Evolutionary conservation across 1,140 invertebrate species (phyloP).

Genomic region (Drosophila malerkotliana): DNA sequence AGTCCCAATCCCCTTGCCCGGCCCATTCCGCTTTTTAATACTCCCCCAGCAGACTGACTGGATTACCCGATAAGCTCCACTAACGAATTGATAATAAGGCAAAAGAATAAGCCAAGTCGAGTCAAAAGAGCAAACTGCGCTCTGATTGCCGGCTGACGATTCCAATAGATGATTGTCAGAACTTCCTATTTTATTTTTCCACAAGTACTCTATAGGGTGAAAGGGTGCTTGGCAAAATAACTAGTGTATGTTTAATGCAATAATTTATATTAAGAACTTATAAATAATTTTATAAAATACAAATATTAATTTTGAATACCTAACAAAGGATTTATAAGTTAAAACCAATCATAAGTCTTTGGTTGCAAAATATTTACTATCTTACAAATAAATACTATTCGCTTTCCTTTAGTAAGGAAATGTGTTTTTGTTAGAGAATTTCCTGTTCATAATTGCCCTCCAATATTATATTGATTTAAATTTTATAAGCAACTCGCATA

Average conservation of each 20-base stretch:
- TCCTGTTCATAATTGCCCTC: not conserved
- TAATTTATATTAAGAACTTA: not conserved
- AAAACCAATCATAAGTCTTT: too few species aligned
- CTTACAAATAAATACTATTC: too few species aligned
- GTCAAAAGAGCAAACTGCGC: constrained; percentile 71
- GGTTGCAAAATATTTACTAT: too few species aligned
- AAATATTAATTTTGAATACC: too few species aligned
- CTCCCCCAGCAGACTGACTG: constrained; percentile 25
- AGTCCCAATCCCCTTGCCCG: not conserved
- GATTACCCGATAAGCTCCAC: constrained; percentile 30
- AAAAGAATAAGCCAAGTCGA: constrained; percentile 24
- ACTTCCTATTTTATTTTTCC: not conserved
- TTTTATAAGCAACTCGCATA: constrained; percentile 28
- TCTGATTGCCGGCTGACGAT: constrained; percentile 60
- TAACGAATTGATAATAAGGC: constrained; percentile 46
- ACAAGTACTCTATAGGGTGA: not conserved
- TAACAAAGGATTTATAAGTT: too few species aligned
- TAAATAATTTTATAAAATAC: not conserved
- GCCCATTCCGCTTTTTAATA: constrained; percentile 8
- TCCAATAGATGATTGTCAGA: constrained; percentile 17
- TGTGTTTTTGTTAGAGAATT: not conserved
- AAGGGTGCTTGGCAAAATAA: not conserved
- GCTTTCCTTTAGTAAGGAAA: too few species aligned
- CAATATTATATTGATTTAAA: not conserved
- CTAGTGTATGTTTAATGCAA: too few species aligned